Conservation (phyloP, 2,797 vertebrate species). For the Margarornis squamiger region DNA sequence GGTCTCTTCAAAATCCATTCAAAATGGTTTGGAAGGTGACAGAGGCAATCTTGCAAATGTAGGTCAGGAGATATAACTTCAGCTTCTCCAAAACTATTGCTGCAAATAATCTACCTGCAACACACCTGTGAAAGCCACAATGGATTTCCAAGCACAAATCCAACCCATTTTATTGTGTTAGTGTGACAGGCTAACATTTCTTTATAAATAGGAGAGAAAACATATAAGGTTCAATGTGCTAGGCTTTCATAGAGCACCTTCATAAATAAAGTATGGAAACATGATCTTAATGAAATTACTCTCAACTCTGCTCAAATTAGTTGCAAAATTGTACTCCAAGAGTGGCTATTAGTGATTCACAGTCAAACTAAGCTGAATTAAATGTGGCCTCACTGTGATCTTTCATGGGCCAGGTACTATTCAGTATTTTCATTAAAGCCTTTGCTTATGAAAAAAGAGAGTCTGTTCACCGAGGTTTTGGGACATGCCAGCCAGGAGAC, state of each 20-base stretch:
- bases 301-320: background rate
- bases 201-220: background rate
- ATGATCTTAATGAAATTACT: background rate
- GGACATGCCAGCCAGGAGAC: background rate
- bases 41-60: background rate
- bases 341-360: slow-evolving; percentile 14
- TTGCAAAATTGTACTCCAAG: slow-evolving; percentile 2
- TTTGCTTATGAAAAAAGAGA: background rate
- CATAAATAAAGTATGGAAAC: background rate
- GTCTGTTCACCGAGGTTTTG: background rate
- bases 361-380: background rate
- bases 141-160: background rate
- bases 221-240: background rate
- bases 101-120: background rate
- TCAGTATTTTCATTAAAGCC: background rate
- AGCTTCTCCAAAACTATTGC: background rate
- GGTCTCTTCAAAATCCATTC: background rate
- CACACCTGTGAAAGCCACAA: background rate
- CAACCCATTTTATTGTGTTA: background rate
- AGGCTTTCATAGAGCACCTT: background rate
- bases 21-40: background rate
- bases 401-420: background rate
- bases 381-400: background rate
- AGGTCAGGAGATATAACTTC: background rate
- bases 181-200: background rate